A percentile compares a stretch with the other conserved stretches of the same genome.
phyloP scores from a whole-genome alignment of 2,113 vertebrate species.

The Cervus canadensis region DNA sequence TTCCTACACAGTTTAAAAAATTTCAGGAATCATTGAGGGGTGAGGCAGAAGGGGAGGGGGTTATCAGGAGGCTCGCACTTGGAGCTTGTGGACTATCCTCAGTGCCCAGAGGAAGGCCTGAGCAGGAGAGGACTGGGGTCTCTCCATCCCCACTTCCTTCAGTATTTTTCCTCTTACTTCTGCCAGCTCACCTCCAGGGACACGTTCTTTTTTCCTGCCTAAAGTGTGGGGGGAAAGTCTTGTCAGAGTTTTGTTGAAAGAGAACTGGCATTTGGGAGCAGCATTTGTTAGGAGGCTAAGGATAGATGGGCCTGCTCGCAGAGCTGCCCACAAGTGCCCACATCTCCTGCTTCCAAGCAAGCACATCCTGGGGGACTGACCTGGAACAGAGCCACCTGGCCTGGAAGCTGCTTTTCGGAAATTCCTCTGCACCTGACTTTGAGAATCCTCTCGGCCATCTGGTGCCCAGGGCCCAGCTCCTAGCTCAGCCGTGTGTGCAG shows the following conservation, averaged over 20 bases:
- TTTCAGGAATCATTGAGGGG: neutral
- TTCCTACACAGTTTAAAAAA: neutral
- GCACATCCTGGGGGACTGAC: neutral
- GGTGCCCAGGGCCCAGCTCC: neutral
- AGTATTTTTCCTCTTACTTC: neutral
- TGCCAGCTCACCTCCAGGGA: neutral
- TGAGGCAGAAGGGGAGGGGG: too few species aligned
- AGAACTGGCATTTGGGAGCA: neutral
- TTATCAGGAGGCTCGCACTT: neutral
- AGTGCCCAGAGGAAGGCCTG: neutral
- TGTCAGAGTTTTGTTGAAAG: conserved; percentile 19
- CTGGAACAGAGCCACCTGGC: neutral
- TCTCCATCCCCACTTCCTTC: neutral
- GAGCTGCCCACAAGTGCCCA: rapidly evolving
- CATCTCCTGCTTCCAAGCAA: neutral
- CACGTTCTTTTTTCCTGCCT: neutral
- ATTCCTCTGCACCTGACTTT: neutral
- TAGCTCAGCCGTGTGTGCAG: neutral
- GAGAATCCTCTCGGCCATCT: neutral
- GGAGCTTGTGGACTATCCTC: neutral
- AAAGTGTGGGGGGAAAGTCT: neutral
- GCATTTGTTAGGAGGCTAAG: neutral
- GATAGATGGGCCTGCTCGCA: rapidly evolving
- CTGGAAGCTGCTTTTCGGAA: too few species aligned
- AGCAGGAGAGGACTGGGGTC: rapidly evolving